These are phyloP conservation scores for Drosophila arizonae DNA, from an alignment of 1,140 invertebrate genomes.

Conservation along the genomic window DNA sequence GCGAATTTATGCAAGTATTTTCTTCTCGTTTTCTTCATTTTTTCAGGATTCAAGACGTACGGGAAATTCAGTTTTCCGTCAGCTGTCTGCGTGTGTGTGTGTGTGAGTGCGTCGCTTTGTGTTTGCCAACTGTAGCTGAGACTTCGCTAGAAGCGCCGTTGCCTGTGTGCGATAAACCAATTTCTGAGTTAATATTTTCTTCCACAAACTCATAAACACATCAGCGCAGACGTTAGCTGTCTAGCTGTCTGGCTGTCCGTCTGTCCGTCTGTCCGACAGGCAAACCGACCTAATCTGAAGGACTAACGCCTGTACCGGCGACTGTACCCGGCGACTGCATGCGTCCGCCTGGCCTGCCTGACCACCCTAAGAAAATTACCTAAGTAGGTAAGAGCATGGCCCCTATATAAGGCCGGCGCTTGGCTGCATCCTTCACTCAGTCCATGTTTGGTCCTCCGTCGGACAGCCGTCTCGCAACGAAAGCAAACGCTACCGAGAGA, in stretches of 20 bases:
- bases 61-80: constrained; percentile 65
- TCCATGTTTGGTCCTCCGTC: constrained; percentile 45
- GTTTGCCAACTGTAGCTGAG: constrained; percentile 25
- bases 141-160: constrained; percentile 24
- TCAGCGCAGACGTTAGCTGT: constrained; percentile 18
- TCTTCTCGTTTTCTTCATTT: constrained; percentile 3
- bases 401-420: constrained; percentile 39
- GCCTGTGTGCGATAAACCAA: constrained; percentile 44
- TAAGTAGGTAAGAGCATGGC: constrained; percentile 26
- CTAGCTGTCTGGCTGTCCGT: constrained; percentile 3
- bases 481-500: constrained; percentile 1
- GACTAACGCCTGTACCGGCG: constrained; percentile 19
- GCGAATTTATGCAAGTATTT: constrained; percentile 59
- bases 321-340: constrained; percentile 12
- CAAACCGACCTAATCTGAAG: constrained; percentile 61
- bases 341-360: constrained; percentile 37
- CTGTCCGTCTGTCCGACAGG: constrained; percentile 7
- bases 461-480: constrained; percentile 26
- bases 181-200: constrained; percentile 60
- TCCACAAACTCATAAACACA: constrained; percentile 74
- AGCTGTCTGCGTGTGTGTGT: constrained; percentile 22
- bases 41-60: constrained; percentile 14
- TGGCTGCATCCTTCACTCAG: constrained; percentile 54
- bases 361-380: constrained; percentile 27
- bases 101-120: constrained; percentile 13